Base-by-base conservation (phyloP, 2,888 invertebrate genomes). In the Brenthis ino region DNA sequence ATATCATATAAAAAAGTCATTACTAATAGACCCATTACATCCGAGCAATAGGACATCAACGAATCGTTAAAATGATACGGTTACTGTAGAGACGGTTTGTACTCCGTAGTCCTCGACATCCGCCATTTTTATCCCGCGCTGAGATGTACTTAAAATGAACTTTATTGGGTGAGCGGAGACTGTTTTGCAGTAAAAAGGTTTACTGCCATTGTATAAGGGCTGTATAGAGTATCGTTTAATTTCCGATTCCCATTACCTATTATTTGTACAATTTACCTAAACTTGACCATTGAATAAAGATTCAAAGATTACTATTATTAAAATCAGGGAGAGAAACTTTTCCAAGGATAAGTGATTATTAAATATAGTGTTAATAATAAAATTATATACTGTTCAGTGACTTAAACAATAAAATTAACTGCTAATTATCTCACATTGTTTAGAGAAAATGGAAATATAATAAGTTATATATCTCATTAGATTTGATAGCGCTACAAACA, bases 91-190 rank as follows among this genome's bases (percentile, higher is more conserved):
- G 63, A 63, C 53, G 63, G 20, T 54, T 63, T 37, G 24, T 66
- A 53, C 51, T 58, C 56, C 50, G 67, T 33, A 63, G 55, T 56
- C 20, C 47, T 57, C 64, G 48, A 33, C 57, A 57, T 57, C 64
- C 64, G 48, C 64, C 56, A 57, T 67, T 65, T 67, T 67, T 70
- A 66, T 70, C 63, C 69, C 57, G 47, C 48, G 57, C 50, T 53
- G 55, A 67, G 80, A 79, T 80, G 76, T 82, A 82, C 82, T 85
- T 82, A 83, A 84, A 86, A 79, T 75, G 80, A 80, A 82, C 80
- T 86, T 86, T 86, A 88, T 87, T 83, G 83, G 82, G 80, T 83
- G 79, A 82, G 70, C 69, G 79, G 77, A 82, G 81, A 83, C 83
- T 84, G 83, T 78, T 82, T 84, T 81, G 77, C 80, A 80, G 76